These are phyloP conservation scores for Cassiopea xamachana DNA, from an alignment of 30 jellyfish, hydroid and myxozoan species.

Conservation along the genomic window DNA sequence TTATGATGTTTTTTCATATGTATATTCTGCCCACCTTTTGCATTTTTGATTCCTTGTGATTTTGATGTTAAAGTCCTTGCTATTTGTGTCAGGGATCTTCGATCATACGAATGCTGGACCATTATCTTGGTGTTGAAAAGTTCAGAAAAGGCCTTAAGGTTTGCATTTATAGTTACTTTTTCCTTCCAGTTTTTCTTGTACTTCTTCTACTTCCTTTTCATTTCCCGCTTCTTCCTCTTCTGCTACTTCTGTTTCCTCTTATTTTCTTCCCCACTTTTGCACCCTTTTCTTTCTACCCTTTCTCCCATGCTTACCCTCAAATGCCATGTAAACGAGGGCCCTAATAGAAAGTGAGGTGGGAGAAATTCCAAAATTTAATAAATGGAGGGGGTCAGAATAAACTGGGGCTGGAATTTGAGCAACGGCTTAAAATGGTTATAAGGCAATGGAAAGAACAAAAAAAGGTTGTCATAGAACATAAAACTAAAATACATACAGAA, in stretches of 20 bases:
- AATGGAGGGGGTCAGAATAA: too few species aligned
- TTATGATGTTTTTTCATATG: too few species aligned
- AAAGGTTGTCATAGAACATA: too few species aligned
- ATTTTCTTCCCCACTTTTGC: background rate
- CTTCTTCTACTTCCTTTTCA: background rate
- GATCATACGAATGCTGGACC: conserved; percentile 89
- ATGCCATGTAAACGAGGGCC: too few species aligned
- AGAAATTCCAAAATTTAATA: too few species aligned
- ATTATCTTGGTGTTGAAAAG: conserved; percentile 66
- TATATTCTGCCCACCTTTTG: too few species aligned
- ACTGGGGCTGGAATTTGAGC: too few species aligned
- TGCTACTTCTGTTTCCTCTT: background rate
- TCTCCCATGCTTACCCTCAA: too few species aligned
- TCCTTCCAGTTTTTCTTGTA: background rate
- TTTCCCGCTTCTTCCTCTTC: background rate
- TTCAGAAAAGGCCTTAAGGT: conserved; percentile 83
- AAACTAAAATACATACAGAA: too few species aligned
- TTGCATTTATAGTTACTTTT: background rate
- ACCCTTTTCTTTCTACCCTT: background rate
- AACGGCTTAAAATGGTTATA: too few species aligned
- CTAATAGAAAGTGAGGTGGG: too few species aligned
- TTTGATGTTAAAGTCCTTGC: background rate
- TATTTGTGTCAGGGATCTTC: conserved; percentile 82
- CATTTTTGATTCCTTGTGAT: background rate
- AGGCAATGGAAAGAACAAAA: too few species aligned